Percentiles rank a stretch among this genome's conserved stretches.
Conservation (phyloP, 2,113 vertebrate species). For the Tyrannus savana region DNA sequence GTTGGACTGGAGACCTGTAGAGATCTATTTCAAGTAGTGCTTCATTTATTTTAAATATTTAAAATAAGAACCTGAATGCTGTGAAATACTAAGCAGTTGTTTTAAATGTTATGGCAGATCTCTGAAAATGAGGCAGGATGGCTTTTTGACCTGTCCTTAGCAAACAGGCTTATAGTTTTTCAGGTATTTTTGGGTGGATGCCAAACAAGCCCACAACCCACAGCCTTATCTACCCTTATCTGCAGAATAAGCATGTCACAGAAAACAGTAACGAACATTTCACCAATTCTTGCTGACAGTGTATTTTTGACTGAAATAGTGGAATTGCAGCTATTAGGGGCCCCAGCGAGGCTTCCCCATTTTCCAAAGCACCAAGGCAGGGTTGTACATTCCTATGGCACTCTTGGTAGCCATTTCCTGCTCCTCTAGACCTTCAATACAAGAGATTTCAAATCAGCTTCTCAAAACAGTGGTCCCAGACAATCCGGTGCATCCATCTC, state of each 20-base stretch:
- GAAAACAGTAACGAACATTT: neutral
- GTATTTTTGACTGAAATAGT: neutral
- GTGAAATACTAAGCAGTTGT: neutral
- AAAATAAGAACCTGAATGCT: neutral
- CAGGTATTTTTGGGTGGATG: neutral
- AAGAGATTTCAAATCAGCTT: neutral
- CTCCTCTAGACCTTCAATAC: neutral
- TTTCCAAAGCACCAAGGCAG: neutral
- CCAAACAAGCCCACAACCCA: accelerated
- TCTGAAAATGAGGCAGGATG: neutral
- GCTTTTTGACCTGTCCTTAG: neutral
- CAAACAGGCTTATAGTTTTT: neutral
- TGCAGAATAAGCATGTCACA: neutral
- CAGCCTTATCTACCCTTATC: neutral
- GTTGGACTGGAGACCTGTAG: neutral
- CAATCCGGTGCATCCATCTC: accelerated
- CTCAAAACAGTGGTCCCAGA: neutral
- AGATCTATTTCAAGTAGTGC: neutral
- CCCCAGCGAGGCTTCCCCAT: accelerated
- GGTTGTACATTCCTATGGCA: neutral
- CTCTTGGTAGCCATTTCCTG: neutral
- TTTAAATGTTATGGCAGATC: neutral
- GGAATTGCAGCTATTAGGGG: neutral
- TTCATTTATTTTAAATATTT: neutral
- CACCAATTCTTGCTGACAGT: neutral